These are phyloP conservation scores for Rotaria socialis DNA, from an alignment of 2,888 invertebrate species.

Conservation along the genomic window DNA sequence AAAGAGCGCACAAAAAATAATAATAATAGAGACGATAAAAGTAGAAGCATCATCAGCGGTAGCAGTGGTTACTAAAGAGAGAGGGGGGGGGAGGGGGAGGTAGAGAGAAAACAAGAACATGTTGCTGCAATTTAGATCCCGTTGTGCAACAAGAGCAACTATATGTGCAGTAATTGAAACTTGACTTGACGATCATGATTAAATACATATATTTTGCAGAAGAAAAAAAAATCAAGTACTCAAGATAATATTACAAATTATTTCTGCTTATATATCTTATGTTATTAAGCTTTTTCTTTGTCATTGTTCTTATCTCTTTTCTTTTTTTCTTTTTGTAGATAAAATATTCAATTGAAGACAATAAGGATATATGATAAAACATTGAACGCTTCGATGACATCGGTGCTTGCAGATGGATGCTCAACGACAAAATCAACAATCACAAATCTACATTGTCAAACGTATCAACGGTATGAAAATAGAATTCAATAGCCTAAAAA, in stretches of 20 bases:
- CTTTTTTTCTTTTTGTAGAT: background rate
- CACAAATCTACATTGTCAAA: background rate
- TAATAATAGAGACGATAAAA: constrained; percentile 19
- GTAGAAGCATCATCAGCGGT: constrained; percentile 8
- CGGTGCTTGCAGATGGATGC: background rate
- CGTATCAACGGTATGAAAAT: background rate
- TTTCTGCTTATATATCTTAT: background rate
- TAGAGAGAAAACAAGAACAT: background rate
- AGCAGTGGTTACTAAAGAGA: background rate
- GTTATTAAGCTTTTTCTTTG: background rate
- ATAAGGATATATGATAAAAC: background rate
- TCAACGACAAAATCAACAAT: constrained; percentile 16
- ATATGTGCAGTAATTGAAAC: background rate
- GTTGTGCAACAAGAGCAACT: background rate
- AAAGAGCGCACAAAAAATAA: background rate
- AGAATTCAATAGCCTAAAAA: background rate
- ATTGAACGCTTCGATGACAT: constrained; percentile 10
- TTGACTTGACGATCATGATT: background rate
- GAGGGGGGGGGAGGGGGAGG: background rate
- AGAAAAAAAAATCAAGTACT: background rate
- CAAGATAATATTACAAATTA: background rate
- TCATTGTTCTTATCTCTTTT: background rate
- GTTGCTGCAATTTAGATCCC: background rate
- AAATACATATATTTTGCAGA: background rate
- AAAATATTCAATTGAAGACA: background rate